Base-by-base conservation (phyloP, 2,888 invertebrate species). In the Carterocephalus palaemon region DNA sequence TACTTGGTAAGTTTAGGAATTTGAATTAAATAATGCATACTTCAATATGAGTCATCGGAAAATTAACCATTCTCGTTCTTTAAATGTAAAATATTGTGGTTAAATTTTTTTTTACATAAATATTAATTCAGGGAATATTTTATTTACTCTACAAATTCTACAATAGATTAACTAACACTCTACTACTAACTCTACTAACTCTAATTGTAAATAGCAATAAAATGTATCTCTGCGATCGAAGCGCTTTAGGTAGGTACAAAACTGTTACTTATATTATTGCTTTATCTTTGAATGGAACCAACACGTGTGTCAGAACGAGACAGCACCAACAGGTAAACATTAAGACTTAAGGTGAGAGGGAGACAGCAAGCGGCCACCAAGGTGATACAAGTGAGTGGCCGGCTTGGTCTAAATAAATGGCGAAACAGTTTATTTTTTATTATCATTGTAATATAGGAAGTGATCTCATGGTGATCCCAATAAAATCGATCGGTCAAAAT, bases 281-380 rank as follows among this genome's bases (percentile, higher is more conserved):
- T 16, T 70, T 64, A 59, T 80, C 80, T 73, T 67, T 81, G 80
- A 47, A 51, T 12, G 15, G 47, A 67, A 67, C 64, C 61, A 71
- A 70, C 81, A 82, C 78, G 81, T 78, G 79, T 70, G 69, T 57
- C 51, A 56, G 60, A 74, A 53, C 53, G 71, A 75, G 67, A 75
- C 42, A 61, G 61, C 58, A 51, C 55, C 41, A 62, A 49, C 71
- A 74, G 65, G 66, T 65, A 61, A 56, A 48, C 46, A 17, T 28
- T 46, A 61, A 62, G 51, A 47, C 26, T 8, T 13, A 20, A 29
- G 23, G 71, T 28, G 6, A 61, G 70, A 83, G 24, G 57, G 63
- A 58, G 77, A 79, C 48, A 53, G 65, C 31, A 63, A 49, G 70
- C n/a, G 40, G 55, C 49, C 39, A 70, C 61, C 83, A 80, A 83